These are phyloP conservation scores for Girardia tigrina DNA, from an alignment of 2,888 invertebrate genomes.

Conservation along the genomic window DNA sequence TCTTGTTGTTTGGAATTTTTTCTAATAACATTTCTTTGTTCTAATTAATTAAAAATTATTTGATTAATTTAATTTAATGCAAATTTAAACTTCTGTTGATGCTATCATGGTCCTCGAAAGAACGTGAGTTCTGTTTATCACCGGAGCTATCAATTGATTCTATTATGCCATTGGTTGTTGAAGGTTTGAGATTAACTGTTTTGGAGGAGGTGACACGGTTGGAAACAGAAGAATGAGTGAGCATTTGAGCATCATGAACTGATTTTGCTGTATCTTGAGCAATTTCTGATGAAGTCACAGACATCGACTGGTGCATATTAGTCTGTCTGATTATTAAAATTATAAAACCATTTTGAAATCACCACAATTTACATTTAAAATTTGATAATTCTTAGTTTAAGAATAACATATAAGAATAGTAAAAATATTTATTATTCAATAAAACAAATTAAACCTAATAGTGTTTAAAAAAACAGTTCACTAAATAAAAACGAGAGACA, in stretches of 20 bases:
- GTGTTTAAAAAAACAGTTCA: too few species aligned
- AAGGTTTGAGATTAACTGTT: background rate
- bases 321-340: background rate
- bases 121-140: slow-evolving; percentile 8
- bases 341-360: too few species aligned
- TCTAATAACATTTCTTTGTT: background rate
- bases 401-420: too few species aligned
- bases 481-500: too few species aligned
- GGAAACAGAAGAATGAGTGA: background rate
- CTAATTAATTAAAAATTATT: background rate
- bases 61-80: too few species aligned
- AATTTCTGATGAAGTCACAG: slow-evolving; percentile 7
- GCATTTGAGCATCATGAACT: background rate
- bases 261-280: slow-evolving; percentile 8
- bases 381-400: too few species aligned
- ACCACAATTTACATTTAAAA: too few species aligned
- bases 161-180: background rate
- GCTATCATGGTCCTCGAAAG: slow-evolving; percentile 8
- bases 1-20: slow-evolving; percentile 23
- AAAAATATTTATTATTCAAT: too few species aligned
- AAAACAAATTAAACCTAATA: too few species aligned
- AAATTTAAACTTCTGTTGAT: background rate
- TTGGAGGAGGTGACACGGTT: background rate
- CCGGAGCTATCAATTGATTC: background rate
- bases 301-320: slow-evolving; percentile 14